phyloP scores from a whole-genome alignment of 64 coral and sea anemone species.

The Stylophora pistillata region DNA sequence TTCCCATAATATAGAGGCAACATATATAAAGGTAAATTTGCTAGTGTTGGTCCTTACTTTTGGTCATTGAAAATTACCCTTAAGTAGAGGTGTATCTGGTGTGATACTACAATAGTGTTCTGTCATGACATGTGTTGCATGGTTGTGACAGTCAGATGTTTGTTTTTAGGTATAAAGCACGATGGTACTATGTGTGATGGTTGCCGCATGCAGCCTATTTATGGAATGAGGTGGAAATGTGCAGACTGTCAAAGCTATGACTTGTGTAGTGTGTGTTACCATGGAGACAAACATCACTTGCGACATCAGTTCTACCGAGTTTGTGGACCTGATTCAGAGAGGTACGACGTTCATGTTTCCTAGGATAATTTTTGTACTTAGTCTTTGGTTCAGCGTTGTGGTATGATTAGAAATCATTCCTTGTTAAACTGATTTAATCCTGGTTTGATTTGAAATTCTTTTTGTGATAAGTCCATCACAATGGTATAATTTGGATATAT shows the following conservation, averaged over 20 bases:
- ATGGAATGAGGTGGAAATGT: slow-evolving; percentile 97
- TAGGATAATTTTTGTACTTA: background rate
- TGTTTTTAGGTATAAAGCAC: slow-evolving; percentile 81
- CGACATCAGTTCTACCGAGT: slow-evolving; percentile 96
- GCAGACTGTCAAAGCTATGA: slow-evolving; percentile 96
- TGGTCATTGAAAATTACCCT: too few species aligned
- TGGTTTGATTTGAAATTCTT: too few species aligned
- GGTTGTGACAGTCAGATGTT: background rate
- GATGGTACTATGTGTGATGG: slow-evolving; percentile 98
- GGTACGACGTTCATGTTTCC: slow-evolving; percentile 30
- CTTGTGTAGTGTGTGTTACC: slow-evolving; percentile 93
- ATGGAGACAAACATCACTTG: slow-evolving; percentile 93
- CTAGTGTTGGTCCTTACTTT: too few species aligned
- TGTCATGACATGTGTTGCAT: background rate
- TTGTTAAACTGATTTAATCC: too few species aligned
- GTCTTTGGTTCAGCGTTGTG: too few species aligned
- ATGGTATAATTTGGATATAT: too few species aligned
- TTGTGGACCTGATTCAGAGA: slow-evolving; percentile 70
- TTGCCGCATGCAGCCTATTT: slow-evolving; percentile 95
- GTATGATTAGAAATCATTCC: too few species aligned
- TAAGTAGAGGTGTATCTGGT: too few species aligned
- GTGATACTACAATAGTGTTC: too few species aligned
- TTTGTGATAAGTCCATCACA: too few species aligned
- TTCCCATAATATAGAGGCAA: too few species aligned
- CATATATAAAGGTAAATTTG: too few species aligned